Evolutionary conservation across 1,140 invertebrate genomes (phyloP).

Genomic region (Pseudomyrmex concolor): DNA sequence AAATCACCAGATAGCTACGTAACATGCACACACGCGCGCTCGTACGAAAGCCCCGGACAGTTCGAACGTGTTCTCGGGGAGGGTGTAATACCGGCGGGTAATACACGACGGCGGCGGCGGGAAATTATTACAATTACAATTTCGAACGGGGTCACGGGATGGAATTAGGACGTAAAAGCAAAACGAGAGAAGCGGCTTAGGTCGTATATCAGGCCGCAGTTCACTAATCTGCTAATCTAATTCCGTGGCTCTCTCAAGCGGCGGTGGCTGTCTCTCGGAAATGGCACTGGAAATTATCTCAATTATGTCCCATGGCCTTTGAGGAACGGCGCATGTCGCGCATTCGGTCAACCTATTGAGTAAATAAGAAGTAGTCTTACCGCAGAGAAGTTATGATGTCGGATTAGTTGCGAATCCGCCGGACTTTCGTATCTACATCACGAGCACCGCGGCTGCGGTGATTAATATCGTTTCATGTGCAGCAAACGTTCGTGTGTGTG

Average conservation of each 20-base stretch:
- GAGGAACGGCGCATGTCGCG: constrained; percentile 41
- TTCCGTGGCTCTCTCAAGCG: constrained; percentile 42
- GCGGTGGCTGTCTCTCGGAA: constrained; percentile 17
- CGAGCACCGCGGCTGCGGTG: too few relatives aligned
- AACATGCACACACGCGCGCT: neutral
- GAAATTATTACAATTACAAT: constrained; percentile 68
- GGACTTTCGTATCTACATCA: constrained; percentile 3
- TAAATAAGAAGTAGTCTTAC: constrained; percentile 51
- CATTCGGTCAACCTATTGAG: constrained; percentile 30
- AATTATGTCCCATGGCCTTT: constrained; percentile 54
- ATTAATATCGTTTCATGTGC: neutral
- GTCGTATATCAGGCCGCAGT: constrained; percentile 50
- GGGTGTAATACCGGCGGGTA: constrained; percentile 8
- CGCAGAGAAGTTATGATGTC: constrained; percentile 18
- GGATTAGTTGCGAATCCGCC: constrained; percentile 20
- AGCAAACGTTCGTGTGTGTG: too few relatives aligned
- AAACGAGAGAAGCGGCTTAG: constrained; percentile 35
- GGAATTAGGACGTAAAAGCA: constrained; percentile 67
- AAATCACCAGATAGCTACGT: constrained; percentile 42
- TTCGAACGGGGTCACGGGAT: constrained; percentile 55
- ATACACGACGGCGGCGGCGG: constrained; percentile 15
- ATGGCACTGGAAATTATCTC: constrained; percentile 51
- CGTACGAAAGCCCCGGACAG: constrained; percentile 5
- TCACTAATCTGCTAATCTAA: constrained; percentile 68
- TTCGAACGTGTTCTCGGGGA: constrained; percentile 13